A percentile compares a stretch with the other conserved stretches of the same genome.
phyloP scores from a whole-genome alignment of 2,797 vertebrate genomes.

The Smutsia gigantea region DNA sequence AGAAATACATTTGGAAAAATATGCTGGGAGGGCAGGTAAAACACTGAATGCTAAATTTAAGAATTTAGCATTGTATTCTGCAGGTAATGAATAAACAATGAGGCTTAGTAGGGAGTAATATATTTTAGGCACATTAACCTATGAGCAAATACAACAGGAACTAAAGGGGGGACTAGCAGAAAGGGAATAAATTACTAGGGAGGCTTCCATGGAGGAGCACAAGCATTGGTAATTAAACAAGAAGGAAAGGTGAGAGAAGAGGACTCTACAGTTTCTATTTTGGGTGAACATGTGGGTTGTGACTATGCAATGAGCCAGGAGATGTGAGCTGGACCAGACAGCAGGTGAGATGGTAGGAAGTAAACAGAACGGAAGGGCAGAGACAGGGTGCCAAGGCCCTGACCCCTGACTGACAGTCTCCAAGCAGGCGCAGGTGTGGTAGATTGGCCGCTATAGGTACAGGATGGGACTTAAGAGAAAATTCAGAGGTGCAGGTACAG shows the following conservation, averaged over 20 bases:
- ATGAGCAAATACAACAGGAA: neutral
- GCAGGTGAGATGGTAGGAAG: neutral
- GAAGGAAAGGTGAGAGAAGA: neutral
- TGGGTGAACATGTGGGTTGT: accelerated
- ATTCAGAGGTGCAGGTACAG: neutral
- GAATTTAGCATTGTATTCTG: neutral
- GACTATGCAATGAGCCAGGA: neutral
- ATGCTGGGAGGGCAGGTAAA: neutral
- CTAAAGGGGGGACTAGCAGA: neutral
- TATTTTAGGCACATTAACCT: neutral
- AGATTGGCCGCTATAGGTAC: neutral
- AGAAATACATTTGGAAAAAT: neutral
- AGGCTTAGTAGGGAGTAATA: neutral
- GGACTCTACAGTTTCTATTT: neutral
- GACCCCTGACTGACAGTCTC: neutral
- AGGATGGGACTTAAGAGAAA: neutral
- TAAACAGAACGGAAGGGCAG: neutral
- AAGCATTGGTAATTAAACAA: neutral
- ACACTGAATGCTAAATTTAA: neutral
- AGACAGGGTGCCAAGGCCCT: neutral
- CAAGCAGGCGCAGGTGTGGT: neutral
- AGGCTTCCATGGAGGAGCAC: neutral
- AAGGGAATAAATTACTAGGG: neutral
- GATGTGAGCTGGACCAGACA: neutral
- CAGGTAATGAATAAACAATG: neutral